Conservation (phyloP, 2,797 vertebrate genomes). For the Sandelia bainsii region DNA sequence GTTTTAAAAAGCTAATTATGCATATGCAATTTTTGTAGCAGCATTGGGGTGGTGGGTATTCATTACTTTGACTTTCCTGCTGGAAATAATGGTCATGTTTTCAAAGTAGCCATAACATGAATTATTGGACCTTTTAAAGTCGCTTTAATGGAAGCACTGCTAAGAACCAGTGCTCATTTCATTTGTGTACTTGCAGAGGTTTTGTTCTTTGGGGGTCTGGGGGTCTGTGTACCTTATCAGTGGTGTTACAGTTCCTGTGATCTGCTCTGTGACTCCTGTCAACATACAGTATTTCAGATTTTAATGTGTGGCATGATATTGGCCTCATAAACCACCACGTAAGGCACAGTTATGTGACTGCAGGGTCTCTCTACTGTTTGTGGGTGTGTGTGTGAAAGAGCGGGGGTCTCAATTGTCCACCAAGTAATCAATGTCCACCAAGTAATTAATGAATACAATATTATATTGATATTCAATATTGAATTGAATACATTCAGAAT, state of each 20-base stretch:
- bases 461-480: no score
- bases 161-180: background rate
- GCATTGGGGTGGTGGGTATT: background rate
- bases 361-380: background rate
- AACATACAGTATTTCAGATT: conserved; percentile 33
- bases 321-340: conserved; percentile 29
- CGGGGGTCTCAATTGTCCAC: background rate
- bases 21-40: no score
- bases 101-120: background rate
- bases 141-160: conserved; percentile 15
- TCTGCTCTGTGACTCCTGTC: conserved; percentile 28
- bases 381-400: background rate
- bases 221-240: background rate
- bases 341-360: conserved; percentile 5
- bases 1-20: no score
- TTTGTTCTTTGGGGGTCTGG: conserved; percentile 17
- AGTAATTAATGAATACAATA: conserved; percentile 28
- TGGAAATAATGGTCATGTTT: background rate
- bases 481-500: conserved; percentile 27
- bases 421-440: background rate
- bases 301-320: conserved; percentile 35
- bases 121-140: conserved; percentile 12
- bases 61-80: no score
- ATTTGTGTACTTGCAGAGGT: conserved; percentile 21
- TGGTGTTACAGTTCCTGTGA: conserved; percentile 1